Evolutionary conservation across 2,113 vertebrate species (phyloP), one percentile per base, ranked within the genome.

Genomic region (Carassius carassius): DNA sequence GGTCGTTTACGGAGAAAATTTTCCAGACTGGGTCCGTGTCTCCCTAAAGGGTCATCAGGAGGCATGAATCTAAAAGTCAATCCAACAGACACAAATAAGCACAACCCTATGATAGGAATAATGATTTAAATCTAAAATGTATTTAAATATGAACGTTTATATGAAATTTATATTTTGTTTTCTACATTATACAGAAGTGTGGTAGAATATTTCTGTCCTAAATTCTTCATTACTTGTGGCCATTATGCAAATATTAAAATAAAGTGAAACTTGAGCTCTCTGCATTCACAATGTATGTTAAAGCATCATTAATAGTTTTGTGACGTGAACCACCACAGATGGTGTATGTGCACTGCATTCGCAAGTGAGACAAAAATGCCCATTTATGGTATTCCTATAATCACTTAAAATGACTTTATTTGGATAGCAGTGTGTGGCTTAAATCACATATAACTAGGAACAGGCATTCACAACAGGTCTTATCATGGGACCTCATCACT

Each of bases 11-110:
- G 95, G 83, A 99, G 95, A 89, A 99, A 99, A 92, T 99, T 99
- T 93, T 99, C 98, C 90, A 99, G 95, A 88, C 97, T 99, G 82
- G 98, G 98, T 51, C 98, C 98, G 82, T 99, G 98, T 86, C 98
- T 96, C 91, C 98, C 98, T 89, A 99, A 91, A 77, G 98, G 98
- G 92, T 99, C 98, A 93, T 99, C 98, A 51, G 98, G 98, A 73
- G 98, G 98, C 98, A 99, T 99, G 92, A 99, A 99, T 90, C 98
- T 99, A 84, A 62, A 83, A 91, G 75, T 58, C 78, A 88, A 17
- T 49, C 10, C 37, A n/a, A 54, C 10, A 14, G 37, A 47, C 37
- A 82, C 58, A 67, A 44, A 19, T 56, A 41, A 41, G 19, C 3
- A 67, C 60, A 58, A 32, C 10, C 3, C 49, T 35, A 11, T 79